Base-by-base conservation (phyloP, 2,113 vertebrate genomes). In the Tachysurus fulvidraco region DNA sequence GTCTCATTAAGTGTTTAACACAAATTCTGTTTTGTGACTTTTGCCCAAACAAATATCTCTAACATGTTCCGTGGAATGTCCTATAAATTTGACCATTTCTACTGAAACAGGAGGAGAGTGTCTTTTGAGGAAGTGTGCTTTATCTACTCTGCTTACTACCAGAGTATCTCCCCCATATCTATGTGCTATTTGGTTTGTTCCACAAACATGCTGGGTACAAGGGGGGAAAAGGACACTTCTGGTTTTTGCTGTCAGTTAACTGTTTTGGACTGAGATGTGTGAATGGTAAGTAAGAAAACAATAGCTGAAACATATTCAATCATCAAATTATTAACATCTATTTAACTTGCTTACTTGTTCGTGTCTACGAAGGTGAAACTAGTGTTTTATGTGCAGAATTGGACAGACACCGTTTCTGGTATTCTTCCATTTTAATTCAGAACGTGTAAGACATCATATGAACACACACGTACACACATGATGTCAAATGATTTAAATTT, bases 121-220 rank as follows among this genome's bases (percentile, higher is more conserved):
- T 85, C 73, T 85, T 87, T 86, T 83, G 44, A 59, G 59, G 76
- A 86, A 88, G 81, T 86, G 79, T 50, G 74, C 23, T 81, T 84
- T 84, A 84, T 88, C 84, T 84, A 14, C 86, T 88, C 86, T 55
- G 74, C 25, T 28, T 13, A 52, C 28, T 54, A 76, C 67, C 12
- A 57, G 60, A 13, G 50, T 79, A 36, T 17, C 46, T 65, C 74
- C 81, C 74, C 74, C 81, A 57, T 16, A 4, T 8, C 74, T 64
- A 62, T 83, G 41, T 52, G 50, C 19, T 73, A 17, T 21, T 86
- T 86, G 84, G 84, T 85, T 86, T 89, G 67, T 76, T 83, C 85
- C 85, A 36, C 82, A 69, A 84, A 36, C 28, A 85, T 59, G 5
- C 50, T 62, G 36, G 65, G 64, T 67, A 25, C 54, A 77, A 84